Base-by-base conservation (phyloP, 2,888 invertebrate species). In the Melangyna quadrimaculata region DNA sequence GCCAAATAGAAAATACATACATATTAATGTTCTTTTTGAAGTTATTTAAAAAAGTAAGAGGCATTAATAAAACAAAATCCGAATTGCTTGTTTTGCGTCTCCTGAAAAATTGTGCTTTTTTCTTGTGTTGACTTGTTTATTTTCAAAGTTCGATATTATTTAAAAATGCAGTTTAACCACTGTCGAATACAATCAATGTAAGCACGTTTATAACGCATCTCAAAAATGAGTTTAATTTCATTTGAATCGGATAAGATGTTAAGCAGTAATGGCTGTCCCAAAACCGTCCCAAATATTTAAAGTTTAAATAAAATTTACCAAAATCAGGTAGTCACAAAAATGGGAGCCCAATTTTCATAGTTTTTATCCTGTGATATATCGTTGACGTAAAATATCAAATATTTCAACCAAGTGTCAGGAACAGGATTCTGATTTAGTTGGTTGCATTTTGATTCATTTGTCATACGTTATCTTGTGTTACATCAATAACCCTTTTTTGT, bases 401-500 rank as follows among this genome's bases (percentile, higher is more conserved):
- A 32, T 29, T 55, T 55, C 55, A 17, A n/a, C 1, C 7, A 51
- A 51, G 2, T 3, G 2, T 27, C n/a, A 6, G 17, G 17, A 51
- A 24, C 6, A 22, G 5, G 17, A 53, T 6, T 3, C n/a, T 53
- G 53, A 17, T 53, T 29, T 51, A 51, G 14, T 24, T 7, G 5
- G 24, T 29, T 17, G 55, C 9, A 61, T 40, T 40, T 40, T 40
- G 61, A 40, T 17, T n/a, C 40, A 37, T 35, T 40, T 40, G 24
- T 61, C 40, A 61, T 27, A 40, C 3, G 19, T 59, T 59, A 35
- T 59, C 19, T 59, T 59, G 35, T 59, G 35, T 59, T 37, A 22
- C 3, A 40, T 61, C 40, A 61, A 61, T 14, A 61, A 61, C 40
- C 40, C 61, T 61, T 61, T 40, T 61, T n/a, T n/a, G 9, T 40